phyloP scores from a whole-genome alignment of 2,113 vertebrate species.

The Odocoileus hemionus region DNA sequence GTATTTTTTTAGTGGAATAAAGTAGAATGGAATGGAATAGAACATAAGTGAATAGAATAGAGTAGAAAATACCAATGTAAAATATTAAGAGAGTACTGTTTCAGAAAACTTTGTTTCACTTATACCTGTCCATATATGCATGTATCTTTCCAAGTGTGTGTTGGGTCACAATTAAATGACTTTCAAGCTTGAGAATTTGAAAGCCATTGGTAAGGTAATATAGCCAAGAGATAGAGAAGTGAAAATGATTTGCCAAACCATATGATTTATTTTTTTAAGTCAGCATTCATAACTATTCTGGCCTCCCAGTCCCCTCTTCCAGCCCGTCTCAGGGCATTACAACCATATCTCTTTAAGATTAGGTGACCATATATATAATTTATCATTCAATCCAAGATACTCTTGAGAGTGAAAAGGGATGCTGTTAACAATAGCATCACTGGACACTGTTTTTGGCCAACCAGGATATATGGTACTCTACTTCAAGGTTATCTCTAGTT shows the following conservation, averaged over 20 bases:
- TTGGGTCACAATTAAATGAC: not conserved
- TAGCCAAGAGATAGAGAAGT: not conserved
- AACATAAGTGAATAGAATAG: not conserved
- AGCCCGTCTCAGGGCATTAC: not conserved
- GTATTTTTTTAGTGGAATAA: not conserved
- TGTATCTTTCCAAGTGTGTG: not conserved
- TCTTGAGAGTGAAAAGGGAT: not conserved
- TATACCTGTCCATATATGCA: not conserved
- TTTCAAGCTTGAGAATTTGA: not conserved
- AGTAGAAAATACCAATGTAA: not conserved
- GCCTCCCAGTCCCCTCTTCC: not conserved
- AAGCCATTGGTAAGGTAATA: not conserved
- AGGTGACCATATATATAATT: not conserved
- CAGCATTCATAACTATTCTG: not conserved
- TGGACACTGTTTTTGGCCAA: not conserved
- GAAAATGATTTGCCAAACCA: conserved; percentile 12
- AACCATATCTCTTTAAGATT: not conserved
- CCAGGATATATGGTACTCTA: not conserved
- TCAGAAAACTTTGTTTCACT: not conserved
- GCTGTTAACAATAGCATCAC: not conserved
- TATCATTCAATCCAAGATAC: not conserved
- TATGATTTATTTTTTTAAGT: not conserved
- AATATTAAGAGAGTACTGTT: not conserved
- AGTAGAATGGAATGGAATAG: not conserved
- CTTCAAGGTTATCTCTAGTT: not conserved